phyloP scores from a whole-genome alignment of 2,797 vertebrate genomes.

The Chloroceryle amazona region DNA sequence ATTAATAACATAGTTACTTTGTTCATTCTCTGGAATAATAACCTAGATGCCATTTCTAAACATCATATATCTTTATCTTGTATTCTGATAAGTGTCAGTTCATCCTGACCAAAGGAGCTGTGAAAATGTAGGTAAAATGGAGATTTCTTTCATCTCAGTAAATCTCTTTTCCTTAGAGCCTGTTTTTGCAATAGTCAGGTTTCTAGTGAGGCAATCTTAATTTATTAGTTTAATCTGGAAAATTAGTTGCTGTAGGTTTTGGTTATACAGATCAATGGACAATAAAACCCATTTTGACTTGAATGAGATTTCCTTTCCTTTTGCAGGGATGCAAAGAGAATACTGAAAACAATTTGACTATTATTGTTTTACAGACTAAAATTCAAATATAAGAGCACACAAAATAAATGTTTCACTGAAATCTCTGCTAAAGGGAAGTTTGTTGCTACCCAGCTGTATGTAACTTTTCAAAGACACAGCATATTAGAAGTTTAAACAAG shows the following conservation, averaged over 20 bases:
- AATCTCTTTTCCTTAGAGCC: neutral
- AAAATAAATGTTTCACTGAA: neutral
- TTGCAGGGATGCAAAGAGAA: neutral
- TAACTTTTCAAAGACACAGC: neutral
- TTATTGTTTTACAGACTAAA: neutral
- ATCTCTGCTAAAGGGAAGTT: neutral
- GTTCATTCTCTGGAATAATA: slow-evolving; percentile 7
- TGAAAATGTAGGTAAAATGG: slow-evolving; percentile 12
- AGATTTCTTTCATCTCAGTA: neutral
- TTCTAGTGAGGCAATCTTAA: slow-evolving; percentile 13
- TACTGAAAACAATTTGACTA: neutral
- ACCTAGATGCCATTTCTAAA: neutral
- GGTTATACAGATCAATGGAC: neutral
- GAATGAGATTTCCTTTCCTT: slow-evolving; percentile 5
- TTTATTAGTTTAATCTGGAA: slow-evolving; percentile 46
- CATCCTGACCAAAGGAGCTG: neutral
- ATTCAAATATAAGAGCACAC: neutral
- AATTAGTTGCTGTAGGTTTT: slow-evolving; percentile 21
- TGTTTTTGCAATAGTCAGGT: neutral
- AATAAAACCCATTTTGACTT: neutral
- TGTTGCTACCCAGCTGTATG: neutral
- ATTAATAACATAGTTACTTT: slow-evolving; percentile 24
- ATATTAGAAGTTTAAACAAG: neutral
- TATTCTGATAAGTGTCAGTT: slow-evolving; percentile 27
- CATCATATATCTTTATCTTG: slow-evolving; percentile 32